Evolutionary conservation across 2,888 invertebrate genomes (phyloP).

Genomic region (Yponomeuta plumbellus): DNA sequence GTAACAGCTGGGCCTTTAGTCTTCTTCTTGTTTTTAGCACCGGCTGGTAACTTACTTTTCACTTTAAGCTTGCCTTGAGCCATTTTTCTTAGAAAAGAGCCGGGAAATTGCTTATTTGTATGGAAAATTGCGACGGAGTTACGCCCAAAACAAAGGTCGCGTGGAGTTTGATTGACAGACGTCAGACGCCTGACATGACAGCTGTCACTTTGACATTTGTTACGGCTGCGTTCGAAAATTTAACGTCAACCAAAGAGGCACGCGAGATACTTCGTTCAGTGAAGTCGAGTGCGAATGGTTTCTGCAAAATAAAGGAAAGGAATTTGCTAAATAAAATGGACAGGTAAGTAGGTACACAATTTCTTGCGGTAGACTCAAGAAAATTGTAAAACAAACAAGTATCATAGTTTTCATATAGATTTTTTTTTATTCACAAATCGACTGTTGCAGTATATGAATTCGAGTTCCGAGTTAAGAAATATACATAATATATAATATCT

Average conservation of each 20-base stretch:
- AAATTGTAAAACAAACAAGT: slow-evolving; percentile 1
- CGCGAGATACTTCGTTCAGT: neutral
- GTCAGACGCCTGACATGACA: neutral
- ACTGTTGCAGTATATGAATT: slow-evolving; percentile 75
- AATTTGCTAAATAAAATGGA: neutral
- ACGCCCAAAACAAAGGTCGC: neutral
- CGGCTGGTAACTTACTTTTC: slow-evolving; percentile 77
- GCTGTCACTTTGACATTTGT: slow-evolving; percentile 1
- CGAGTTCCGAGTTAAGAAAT: slow-evolving; percentile 74
- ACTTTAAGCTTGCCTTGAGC: slow-evolving; percentile 83
- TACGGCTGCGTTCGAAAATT: slow-evolving; percentile 8
- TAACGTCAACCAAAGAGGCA: neutral
- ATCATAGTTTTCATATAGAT: neutral
- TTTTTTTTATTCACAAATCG: slow-evolving; percentile 71
- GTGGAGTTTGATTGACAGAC: slow-evolving; percentile 8
- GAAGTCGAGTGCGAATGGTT: neutral
- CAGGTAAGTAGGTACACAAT: neutral
- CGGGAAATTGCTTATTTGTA: neutral
- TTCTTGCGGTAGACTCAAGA: neutral
- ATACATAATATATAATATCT: slow-evolving; percentile 76
- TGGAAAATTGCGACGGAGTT: neutral
- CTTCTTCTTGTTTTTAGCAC: slow-evolving; percentile 72
- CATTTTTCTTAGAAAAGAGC: slow-evolving; percentile 52
- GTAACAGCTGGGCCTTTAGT: slow-evolving; percentile 74
- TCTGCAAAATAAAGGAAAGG: slow-evolving; percentile 1